Conservation (phyloP, 1,140 invertebrate species). For the Megalonaias nervosa region DNA sequence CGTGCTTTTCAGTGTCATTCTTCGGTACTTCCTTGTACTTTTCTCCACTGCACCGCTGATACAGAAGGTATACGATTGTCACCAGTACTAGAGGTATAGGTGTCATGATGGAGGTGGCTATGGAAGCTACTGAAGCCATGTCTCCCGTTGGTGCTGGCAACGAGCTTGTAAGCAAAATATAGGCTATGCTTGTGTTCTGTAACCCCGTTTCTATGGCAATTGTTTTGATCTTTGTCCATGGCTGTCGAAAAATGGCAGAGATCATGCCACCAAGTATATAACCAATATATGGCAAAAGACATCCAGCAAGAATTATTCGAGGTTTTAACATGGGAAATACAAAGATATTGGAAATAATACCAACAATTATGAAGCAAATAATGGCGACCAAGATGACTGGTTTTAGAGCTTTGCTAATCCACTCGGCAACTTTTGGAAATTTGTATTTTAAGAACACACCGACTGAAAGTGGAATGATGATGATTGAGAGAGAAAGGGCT, state of each 20-base stretch:
- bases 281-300: slow-evolving; percentile 89
- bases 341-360: slow-evolving; percentile 90
- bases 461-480: slow-evolving; percentile 87
- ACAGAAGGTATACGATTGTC: slow-evolving; percentile 4
- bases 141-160: slow-evolving; percentile 69
- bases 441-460: slow-evolving; percentile 77
- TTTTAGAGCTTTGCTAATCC: slow-evolving; percentile 32
- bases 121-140: slow-evolving; percentile 62
- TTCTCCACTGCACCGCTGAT: slow-evolving; percentile 2
- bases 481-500: slow-evolving; percentile 79
- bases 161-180: slow-evolving; percentile 68
- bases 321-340: slow-evolving; percentile 85
- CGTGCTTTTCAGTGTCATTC: background rate
- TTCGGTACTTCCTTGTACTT: slow-evolving; percentile 4
- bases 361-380: slow-evolving; percentile 90
- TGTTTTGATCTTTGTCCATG: slow-evolving; percentile 65
- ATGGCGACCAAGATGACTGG: slow-evolving; percentile 88
- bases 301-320: slow-evolving; percentile 80
- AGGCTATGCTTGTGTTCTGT: slow-evolving; percentile 71
- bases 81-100: slow-evolving; percentile 81
- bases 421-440: slow-evolving; percentile 71
- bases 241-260: slow-evolving; percentile 39
- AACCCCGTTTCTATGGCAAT: slow-evolving; percentile 74
- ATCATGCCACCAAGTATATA: slow-evolving; percentile 80
- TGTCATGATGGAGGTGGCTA: slow-evolving; percentile 88